Conservation (phyloP, 2,888 invertebrate species). For the Timema podura region DNA sequence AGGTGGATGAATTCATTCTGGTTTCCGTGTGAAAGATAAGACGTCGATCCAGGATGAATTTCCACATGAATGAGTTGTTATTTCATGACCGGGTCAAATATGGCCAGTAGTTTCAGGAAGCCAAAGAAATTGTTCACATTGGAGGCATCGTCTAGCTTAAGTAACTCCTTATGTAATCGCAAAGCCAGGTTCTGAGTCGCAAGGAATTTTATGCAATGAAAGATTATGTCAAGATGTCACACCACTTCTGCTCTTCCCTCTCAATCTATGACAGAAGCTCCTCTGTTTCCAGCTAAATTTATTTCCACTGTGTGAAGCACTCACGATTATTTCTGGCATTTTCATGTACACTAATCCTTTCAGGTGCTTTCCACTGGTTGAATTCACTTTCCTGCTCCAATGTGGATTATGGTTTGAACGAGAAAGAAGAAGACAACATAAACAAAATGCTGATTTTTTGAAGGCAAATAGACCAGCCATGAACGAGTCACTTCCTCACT, state of each 20-base stretch:
- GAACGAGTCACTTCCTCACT: not conserved
- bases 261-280: no score
- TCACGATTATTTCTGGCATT: not conserved
- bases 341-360: slow-evolving; percentile 15
- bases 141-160: no score
- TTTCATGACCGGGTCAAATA: slow-evolving; percentile 21
- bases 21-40: slow-evolving; percentile 23
- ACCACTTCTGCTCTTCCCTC: no score
- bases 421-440: not conserved
- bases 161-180: no score
- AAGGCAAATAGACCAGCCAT: not conserved
- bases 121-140: no score
- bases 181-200: no score
- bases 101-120: not conserved
- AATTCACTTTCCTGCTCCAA: not conserved
- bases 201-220: no score
- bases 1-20: slow-evolving; percentile 25
- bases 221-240: no score
- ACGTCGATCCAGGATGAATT: slow-evolving; percentile 18
- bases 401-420: slow-evolving; percentile 1
- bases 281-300: not conserved
- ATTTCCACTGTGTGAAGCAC: not conserved
- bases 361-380: slow-evolving; percentile 10
- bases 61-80: slow-evolving; percentile 19
- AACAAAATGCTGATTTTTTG: not conserved